Base-by-base conservation (phyloP, 2,797 vertebrate species). In the Enteromius paludinosus region DNA sequence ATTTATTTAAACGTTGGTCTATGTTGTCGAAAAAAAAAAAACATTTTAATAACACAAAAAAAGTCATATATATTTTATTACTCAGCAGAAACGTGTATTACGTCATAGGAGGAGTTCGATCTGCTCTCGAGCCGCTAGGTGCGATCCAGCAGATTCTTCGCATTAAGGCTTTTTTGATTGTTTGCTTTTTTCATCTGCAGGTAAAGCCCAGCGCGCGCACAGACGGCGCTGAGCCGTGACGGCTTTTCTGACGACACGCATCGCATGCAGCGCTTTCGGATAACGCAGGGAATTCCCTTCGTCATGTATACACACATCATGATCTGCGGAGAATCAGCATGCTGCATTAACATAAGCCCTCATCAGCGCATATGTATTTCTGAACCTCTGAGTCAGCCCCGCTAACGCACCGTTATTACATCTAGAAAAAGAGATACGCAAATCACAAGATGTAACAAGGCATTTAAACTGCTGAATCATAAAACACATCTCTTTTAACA, bases 281-380 rank as follows among this genome's bases (percentile, higher is more conserved):
- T 91, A 92, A 90, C 91, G 91, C 90, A 89, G 93, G 93, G 94
- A 92, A 94, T 94, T 92, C 93, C 94, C 94, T 92, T 90, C 92
- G 92, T 94, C 91, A 93, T 93, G 85, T 81, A 81, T 88, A 83
- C 41, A 84, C 87, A 85, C 73, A 79, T 59, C 81, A 78, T 35
- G 65, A 87, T 83, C 83, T 83, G 80, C 45, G 79, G 59, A 84
- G 71, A 81, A 82, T 28, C 70, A 54, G 59, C 83, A 79, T 83
- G 84, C 86, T 83, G 28, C 85, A 82, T 84, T 74, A 73, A 28
- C 73, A 35, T 56, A 54, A 52, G 20, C 76, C 47, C 9, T 49
- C 23, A 30, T 18, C 47, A 25, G 12, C 66, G 5, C 41, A 25
- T 11, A 52, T 81, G 41, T 38, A 35, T 76, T 69, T 17, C 33